These are phyloP conservation scores for Cordylochernes scorpioides DNA, from an alignment of 2,888 invertebrate species.

Conservation along the genomic window DNA sequence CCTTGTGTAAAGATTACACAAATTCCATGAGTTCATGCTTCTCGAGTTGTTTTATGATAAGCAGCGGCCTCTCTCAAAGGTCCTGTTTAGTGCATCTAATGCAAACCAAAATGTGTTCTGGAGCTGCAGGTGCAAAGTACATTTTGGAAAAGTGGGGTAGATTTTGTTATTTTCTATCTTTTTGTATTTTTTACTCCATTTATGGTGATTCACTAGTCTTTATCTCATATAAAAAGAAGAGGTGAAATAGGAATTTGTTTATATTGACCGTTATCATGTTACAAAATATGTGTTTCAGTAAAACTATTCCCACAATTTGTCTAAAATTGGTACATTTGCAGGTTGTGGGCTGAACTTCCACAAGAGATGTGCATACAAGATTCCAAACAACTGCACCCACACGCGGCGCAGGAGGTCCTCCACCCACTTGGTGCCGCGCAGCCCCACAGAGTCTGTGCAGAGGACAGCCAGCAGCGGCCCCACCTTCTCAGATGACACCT, in stretches of 20 bases:
- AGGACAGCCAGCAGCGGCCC: slow-evolving; percentile 13
- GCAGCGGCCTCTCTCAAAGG: too few species aligned
- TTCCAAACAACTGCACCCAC: slow-evolving; percentile 79
- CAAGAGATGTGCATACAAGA: slow-evolving; percentile 73
- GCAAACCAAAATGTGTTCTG: too few species aligned
- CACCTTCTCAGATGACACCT: slow-evolving; percentile 24
- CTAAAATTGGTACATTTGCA: slow-evolving; percentile 26
- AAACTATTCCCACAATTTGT: too few species aligned
- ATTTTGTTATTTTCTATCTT: too few species aligned
- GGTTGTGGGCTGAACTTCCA: slow-evolving; percentile 95
- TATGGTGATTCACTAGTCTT: background rate
- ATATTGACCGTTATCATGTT: slow-evolving; percentile 1
- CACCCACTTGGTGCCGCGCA: slow-evolving; percentile 17
- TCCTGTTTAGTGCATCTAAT: too few species aligned
- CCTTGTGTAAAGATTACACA: too few species aligned
- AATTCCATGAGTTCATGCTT: too few species aligned
- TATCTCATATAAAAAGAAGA: background rate
- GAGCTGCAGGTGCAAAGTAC: too few species aligned
- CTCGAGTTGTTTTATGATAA: too few species aligned
- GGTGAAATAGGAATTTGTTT: background rate
- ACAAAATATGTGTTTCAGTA: too few species aligned
- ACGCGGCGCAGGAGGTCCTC: slow-evolving; percentile 26
- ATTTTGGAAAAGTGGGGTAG: too few species aligned
- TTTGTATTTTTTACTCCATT: background rate
- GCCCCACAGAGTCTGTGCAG: slow-evolving; percentile 12